phyloP scores from a whole-genome alignment of 2,113 vertebrate genomes.

The Piliocolobus tephrosceles region DNA sequence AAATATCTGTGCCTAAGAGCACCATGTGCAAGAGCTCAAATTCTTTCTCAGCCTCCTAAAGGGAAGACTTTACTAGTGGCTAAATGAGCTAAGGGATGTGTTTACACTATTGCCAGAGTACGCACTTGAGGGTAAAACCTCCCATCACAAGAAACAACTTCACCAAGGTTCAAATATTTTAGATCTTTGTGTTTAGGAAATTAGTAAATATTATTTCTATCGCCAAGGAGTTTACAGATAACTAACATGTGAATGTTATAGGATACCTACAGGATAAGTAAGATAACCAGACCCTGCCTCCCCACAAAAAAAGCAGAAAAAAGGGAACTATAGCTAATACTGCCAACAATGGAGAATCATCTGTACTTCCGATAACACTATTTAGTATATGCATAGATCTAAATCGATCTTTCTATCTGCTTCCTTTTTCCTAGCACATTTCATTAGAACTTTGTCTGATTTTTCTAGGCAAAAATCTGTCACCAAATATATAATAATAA shows the following conservation, averaged over 20 bases:
- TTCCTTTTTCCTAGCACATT: neutral
- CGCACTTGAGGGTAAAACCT: rapidly evolving
- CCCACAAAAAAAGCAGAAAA: neutral
- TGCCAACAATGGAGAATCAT: neutral
- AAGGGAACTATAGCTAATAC: neutral
- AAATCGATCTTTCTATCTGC: neutral
- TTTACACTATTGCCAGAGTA: neutral
- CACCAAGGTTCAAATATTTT: neutral
- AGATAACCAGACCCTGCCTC: neutral
- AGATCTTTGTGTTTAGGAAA: neutral
- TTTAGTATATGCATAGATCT: neutral
- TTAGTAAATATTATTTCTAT: neutral
- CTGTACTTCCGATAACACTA: neutral
- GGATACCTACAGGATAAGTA: neutral
- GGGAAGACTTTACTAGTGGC: neutral
- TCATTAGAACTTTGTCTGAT: neutral
- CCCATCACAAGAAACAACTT: neutral
- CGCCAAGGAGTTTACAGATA: neutral
- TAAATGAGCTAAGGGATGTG: neutral
- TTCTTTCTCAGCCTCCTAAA: neutral
- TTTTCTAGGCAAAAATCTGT: neutral
- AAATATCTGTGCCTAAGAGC: neutral
- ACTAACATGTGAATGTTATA: neutral
- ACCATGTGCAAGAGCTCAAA: neutral
- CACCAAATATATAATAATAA: neutral